Percentiles rank a stretch among this genome's conserved stretches.
These are phyloP conservation scores for Cassiopea xamachana DNA, from an alignment of 30 jellyfish, hydroid and myxozoan species.

Conservation along the genomic window DNA sequence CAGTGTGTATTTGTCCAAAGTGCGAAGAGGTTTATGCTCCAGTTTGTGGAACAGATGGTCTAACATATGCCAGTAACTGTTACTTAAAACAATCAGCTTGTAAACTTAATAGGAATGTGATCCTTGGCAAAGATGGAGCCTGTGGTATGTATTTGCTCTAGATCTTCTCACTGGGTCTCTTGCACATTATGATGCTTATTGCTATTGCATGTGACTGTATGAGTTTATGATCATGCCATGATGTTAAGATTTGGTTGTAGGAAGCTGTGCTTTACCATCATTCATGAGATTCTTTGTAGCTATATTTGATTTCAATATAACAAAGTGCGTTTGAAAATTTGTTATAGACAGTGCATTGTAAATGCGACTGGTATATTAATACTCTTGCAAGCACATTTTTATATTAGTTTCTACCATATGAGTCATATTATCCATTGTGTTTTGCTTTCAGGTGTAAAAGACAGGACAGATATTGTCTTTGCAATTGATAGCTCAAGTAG, in stretches of 20 bases:
- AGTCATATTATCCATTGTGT: not conserved
- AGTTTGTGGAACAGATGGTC: slow-evolving; percentile 87
- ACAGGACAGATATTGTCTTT: slow-evolving; percentile 42
- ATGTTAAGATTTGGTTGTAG: too few species aligned
- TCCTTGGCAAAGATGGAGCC: slow-evolving; percentile 40
- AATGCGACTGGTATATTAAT: too few species aligned
- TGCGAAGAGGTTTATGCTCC: slow-evolving; percentile 54
- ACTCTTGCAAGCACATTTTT: too few species aligned
- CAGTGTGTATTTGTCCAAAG: slow-evolving; percentile 81
- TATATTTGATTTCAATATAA: too few species aligned
- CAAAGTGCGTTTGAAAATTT: too few species aligned
- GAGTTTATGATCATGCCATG: too few species aligned
- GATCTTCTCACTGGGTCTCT: too few species aligned
- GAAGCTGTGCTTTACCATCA: too few species aligned
- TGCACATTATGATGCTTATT: too few species aligned
- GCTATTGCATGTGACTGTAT: too few species aligned
- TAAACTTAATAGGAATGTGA: not conserved
- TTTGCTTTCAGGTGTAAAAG: slow-evolving; percentile 14
- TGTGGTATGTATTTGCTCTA: slow-evolving; percentile 58
- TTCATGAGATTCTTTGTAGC: too few species aligned
- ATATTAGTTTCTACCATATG: not conserved
- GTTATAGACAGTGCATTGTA: too few species aligned
- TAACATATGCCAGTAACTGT: slow-evolving; percentile 82
- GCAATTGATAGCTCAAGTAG: slow-evolving; percentile 82
- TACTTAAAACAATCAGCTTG: slow-evolving; percentile 70